These are phyloP conservation scores for Danaus plexippus DNA, from an alignment of 1,140 invertebrate species.

Conservation along the genomic window DNA sequence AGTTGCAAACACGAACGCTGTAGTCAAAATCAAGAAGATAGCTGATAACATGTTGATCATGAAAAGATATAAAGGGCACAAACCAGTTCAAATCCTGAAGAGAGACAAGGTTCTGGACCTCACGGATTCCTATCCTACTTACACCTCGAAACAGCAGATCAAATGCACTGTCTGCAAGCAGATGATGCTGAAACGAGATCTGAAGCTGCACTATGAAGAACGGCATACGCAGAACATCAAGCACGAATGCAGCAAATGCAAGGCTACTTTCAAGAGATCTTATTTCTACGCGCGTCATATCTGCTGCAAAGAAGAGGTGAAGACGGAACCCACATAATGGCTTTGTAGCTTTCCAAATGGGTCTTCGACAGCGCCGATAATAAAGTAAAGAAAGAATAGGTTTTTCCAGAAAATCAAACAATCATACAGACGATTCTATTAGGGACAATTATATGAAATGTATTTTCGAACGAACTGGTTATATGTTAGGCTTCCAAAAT, in stretches of 20 bases:
- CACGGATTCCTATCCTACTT: conserved; percentile 9
- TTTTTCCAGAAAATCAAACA: too few species aligned
- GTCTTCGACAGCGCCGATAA: too few species aligned
- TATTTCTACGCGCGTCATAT: conserved; percentile 21
- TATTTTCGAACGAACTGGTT: too few species aligned
- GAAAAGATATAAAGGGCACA: conserved; percentile 19
- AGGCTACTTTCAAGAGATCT: conserved; percentile 21
- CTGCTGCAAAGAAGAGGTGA: too few species aligned
- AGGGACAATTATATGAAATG: too few species aligned
- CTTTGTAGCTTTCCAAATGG: too few species aligned
- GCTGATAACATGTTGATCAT: conserved; percentile 29
- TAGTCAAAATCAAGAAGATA: conserved; percentile 42
- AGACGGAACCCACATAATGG: too few species aligned
- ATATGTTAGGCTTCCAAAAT: too few species aligned
- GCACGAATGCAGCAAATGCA: conserved; percentile 27
- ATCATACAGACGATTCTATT: too few species aligned
- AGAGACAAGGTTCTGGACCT: conserved; percentile 8
- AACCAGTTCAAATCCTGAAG: conserved; percentile 19
- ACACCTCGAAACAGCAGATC: neutral
- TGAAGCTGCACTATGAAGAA: conserved; percentile 30
- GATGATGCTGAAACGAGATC: conserved; percentile 19
- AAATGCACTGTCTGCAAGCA: conserved; percentile 20
- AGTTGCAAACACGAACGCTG: conserved; percentile 30
- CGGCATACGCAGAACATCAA: conserved; percentile 18
- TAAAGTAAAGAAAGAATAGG: too few species aligned